These are phyloP conservation scores for Triops longicaudatus DNA, from an alignment of 1,140 invertebrate species.

Conservation along the genomic window DNA sequence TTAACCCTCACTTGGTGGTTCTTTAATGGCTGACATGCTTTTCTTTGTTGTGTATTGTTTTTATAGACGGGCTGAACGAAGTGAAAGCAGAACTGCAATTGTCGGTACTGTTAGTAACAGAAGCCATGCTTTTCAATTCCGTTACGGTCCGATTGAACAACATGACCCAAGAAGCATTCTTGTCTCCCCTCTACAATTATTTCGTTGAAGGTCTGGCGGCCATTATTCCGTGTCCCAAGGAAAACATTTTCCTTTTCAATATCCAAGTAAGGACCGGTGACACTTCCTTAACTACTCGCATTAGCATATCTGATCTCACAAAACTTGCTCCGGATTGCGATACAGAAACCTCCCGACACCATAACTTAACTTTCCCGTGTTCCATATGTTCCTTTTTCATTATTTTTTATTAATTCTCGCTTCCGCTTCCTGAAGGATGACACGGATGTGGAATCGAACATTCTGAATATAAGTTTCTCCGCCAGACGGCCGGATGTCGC, in stretches of 20 bases:
- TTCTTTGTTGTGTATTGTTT: constrained; percentile 30
- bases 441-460: constrained; percentile 72
- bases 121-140: constrained; percentile 89
- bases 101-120: constrained; percentile 78
- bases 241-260: constrained; percentile 89
- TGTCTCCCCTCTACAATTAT: constrained; percentile 79
- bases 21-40: neutral
- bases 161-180: constrained; percentile 86
- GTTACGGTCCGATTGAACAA: constrained; percentile 87
- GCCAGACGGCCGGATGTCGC: constrained; percentile 61
- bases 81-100: constrained; percentile 82
- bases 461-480: constrained; percentile 92
- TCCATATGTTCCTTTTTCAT: too few species aligned
- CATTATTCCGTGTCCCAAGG: constrained; percentile 81
- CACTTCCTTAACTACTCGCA: neutral
- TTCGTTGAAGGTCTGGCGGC: constrained; percentile 86
- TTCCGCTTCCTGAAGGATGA: constrained; percentile 53
- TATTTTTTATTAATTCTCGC: too few species aligned
- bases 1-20: neutral
- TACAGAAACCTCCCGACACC: too few species aligned
- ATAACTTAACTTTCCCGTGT: too few species aligned
- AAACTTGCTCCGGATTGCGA: too few species aligned
- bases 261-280: constrained; percentile 54
- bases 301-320: neutral
- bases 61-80: constrained; percentile 78